Conservation (phyloP, 2,797 vertebrate genomes). For the Paedocypris micromegethes region DNA sequence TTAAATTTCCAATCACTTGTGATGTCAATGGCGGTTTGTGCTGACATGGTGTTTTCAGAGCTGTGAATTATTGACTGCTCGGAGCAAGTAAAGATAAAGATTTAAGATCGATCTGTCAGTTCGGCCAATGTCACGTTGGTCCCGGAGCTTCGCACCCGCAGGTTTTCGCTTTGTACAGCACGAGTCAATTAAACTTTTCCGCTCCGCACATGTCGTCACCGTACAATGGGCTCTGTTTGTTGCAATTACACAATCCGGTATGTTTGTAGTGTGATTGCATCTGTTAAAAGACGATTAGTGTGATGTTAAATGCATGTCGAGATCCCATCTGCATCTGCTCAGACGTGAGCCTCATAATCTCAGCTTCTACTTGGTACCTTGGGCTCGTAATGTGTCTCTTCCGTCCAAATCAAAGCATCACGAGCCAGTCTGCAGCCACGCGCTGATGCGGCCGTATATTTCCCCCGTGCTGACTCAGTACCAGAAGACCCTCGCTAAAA, state of each 20-base stretch:
- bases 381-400: not conserved
- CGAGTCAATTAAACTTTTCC: too few relatives aligned
- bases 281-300: too few relatives aligned
- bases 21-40: too few relatives aligned
- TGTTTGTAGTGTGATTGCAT: too few relatives aligned
- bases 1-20: too few relatives aligned
- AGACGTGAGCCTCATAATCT: not conserved
- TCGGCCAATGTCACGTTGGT: not conserved
- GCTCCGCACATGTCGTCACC: too few relatives aligned
- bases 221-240: too few relatives aligned
- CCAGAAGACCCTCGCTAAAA: constrained; percentile 15
- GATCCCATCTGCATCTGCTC: not conserved
- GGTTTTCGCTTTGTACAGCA: too few relatives aligned
- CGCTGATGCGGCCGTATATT: constrained; percentile 23
- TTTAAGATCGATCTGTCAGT: not conserved
- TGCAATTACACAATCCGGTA: too few relatives aligned
- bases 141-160: too few relatives aligned
- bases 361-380: not conserved
- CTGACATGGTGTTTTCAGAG: not conserved
- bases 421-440: not conserved
- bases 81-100: not conserved
- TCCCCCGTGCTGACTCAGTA: constrained; percentile 36
- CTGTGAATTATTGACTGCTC: not conserved
- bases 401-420: constrained; percentile 5
- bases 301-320: too few relatives aligned